Evolutionary conservation across 2,888 invertebrate genomes (phyloP), one percentile per base, ranked within the genome.

Genomic region (Sarcophaga rosellei): DNA sequence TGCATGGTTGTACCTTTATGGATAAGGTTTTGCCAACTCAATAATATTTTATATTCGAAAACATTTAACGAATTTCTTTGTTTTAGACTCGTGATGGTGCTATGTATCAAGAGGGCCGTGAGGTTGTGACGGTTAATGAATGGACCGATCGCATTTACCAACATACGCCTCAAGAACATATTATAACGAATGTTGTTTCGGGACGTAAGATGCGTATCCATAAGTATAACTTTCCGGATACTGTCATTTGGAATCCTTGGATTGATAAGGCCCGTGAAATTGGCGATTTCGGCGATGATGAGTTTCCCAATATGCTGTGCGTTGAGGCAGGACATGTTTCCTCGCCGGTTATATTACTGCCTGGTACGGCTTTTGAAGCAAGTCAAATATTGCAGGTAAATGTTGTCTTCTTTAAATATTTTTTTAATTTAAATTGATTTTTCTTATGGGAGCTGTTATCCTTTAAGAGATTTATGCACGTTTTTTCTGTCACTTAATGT

Each of bases 181-280:
- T 97, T 91, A 97, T 99, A 91, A 97, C 97, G 88, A 98, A 98
- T 93, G 97, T 98, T 66, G 98, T 97, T 77, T 97, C 97, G 88
- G 97, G 97, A 0, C 95, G 98, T 86, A 97, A 97, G 94, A 97
- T 98, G 97, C 95, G 97, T 91, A 96, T 99, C 92, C 97, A 97
- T 93, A 98, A 98, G 94, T 97, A 97, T 93, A 98, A 98, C 94
- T 97, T 99, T 92, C 98, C 98, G 1, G 98, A 98, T 91, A 98
- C 98, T 86, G 99, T 99, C 88, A 95, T 99, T 88, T 99, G 99
- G 99, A 99, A 99, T 94, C 99, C 99, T 0, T 99, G 99, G 99
- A 94, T 96, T 88, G 98, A 98, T 90, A 97, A 97, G 93, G 98
- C 98, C 44, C 96, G 97, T 90, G 97, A 97, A 92, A 97, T 98